These are phyloP conservation scores for Parotia lawesii DNA, from an alignment of 2,113 vertebrate genomes.

Conservation along the genomic window DNA sequence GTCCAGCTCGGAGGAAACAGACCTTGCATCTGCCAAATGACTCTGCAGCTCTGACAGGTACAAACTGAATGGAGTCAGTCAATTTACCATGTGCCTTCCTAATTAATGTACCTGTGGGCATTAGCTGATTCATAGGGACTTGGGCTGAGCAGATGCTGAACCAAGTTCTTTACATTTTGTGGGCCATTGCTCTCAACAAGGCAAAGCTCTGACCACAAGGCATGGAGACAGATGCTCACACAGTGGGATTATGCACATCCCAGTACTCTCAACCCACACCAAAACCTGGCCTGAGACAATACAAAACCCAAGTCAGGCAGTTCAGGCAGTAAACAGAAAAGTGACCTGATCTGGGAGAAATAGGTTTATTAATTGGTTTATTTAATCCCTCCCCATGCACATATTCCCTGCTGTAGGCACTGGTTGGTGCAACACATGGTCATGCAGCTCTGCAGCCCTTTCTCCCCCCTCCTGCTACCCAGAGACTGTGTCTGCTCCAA, in stretches of 20 bases:
- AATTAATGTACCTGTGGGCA: background rate
- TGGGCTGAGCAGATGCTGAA: background rate
- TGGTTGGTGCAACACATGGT: background rate
- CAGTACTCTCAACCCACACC: background rate
- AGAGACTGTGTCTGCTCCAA: background rate
- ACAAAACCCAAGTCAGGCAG: background rate
- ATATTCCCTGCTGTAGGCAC: background rate
- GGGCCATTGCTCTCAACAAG: rapidly evolving
- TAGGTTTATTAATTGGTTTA: background rate
- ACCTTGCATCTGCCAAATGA: background rate
- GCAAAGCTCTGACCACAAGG: background rate
- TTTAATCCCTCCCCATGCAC: background rate
- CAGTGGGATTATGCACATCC: background rate
- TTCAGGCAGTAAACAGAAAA: background rate
- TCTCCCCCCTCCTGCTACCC: background rate
- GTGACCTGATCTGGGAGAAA: background rate
- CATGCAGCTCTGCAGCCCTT: background rate
- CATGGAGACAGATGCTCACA: background rate
- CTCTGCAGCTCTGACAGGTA: background rate
- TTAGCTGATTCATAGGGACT: background rate
- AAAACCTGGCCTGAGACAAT: background rate
- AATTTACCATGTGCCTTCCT: background rate
- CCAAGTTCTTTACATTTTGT: background rate
- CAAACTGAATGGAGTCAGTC: background rate
- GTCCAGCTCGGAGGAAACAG: background rate